phyloP scores from a whole-genome alignment of 2,113 vertebrate genomes.

The Campylorhamphus procurvoides region DNA sequence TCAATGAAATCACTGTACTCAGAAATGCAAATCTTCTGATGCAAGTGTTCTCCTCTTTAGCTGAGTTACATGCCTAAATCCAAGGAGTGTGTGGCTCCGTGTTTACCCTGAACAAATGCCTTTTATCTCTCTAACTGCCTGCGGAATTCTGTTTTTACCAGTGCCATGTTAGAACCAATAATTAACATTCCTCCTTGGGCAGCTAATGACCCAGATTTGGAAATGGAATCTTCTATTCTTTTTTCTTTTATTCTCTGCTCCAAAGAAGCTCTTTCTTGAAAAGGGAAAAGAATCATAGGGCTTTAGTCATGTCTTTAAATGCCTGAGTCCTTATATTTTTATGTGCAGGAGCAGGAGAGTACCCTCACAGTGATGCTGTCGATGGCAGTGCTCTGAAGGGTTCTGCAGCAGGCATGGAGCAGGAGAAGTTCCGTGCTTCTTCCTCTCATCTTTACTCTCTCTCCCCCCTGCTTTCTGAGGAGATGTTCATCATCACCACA shows the following conservation, averaged over 20 bases:
- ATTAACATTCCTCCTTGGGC: neutral
- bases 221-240: neutral
- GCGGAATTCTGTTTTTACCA: neutral
- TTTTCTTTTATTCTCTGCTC: neutral
- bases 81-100: neutral
- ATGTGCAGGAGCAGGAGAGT: neutral
- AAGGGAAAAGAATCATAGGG: neutral
- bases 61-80: neutral
- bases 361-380: rapidly evolving
- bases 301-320: neutral
- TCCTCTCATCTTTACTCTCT: neutral
- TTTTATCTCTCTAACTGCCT: neutral
- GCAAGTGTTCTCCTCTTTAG: neutral
- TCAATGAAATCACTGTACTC: neutral
- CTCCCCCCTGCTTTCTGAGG: neutral
- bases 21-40: neutral
- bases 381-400: neutral
- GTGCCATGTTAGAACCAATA: neutral
- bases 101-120: neutral
- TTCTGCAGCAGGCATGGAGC: neutral
- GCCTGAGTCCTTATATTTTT: neutral
- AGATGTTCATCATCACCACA: neutral
- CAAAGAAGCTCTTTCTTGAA: neutral
- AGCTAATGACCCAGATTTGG: neutral
- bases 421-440: neutral